A percentile compares a stretch with the other conserved stretches of the same genome.
These are phyloP conservation scores for Vollenhovia emeryi DNA, from an alignment of 1,140 invertebrate genomes.

Conservation along the genomic window DNA sequence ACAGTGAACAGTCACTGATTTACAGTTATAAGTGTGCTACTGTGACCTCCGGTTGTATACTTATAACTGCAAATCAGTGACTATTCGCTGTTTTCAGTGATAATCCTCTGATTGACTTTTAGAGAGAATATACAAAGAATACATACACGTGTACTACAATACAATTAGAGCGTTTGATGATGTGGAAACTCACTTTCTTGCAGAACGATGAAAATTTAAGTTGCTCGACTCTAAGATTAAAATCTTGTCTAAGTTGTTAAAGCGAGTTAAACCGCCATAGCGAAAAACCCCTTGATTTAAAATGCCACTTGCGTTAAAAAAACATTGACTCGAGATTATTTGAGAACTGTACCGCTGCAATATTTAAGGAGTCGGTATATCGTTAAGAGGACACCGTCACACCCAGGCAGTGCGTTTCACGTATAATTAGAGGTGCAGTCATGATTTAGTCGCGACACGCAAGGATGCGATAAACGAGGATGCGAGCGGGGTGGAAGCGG, in stretches of 20 bases:
- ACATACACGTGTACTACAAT: background rate
- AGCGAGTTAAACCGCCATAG: background rate
- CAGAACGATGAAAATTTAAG: background rate
- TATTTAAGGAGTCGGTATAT: background rate
- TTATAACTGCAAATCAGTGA: no score
- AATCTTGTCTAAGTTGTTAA: background rate
- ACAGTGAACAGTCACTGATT: no score
- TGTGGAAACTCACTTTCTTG: background rate
- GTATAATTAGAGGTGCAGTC: constrained; percentile 2
- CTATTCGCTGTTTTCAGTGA: no score
- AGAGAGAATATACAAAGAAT: background rate
- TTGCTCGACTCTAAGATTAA: background rate
- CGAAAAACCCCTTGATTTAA: background rate
- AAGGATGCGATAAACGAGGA: background rate
- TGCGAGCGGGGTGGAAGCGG: background rate
- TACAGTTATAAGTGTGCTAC: no score
- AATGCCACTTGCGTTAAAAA: background rate
- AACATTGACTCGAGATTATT: background rate
- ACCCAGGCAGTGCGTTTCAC: no score
- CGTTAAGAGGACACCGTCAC: background rate
- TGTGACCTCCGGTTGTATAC: no score
- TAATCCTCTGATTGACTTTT: no score
- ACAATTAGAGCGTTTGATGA: background rate
- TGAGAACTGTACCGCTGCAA: background rate
- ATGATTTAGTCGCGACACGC: constrained; percentile 14